Conservation (phyloP, 2,113 vertebrate genomes). For the Sylvia atricapilla region DNA sequence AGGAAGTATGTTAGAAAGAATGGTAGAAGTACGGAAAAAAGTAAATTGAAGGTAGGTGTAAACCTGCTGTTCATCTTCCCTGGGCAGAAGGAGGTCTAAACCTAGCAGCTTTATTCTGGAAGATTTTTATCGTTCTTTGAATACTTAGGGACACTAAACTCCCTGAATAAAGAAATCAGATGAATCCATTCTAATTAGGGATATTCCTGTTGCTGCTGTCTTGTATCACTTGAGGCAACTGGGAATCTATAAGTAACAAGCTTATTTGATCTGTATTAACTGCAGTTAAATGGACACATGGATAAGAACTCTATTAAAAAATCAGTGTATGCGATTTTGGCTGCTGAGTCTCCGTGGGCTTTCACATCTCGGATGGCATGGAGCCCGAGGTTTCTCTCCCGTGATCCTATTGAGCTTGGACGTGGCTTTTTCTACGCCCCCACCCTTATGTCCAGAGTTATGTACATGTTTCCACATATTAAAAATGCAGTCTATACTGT, state of each 20-base stretch:
- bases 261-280: slow-evolving; percentile 45
- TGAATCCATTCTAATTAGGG: slow-evolving; percentile 25
- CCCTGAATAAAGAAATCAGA: slow-evolving; percentile 24
- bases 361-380: slow-evolving; percentile 60
- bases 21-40: neutral
- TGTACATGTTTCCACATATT: slow-evolving; percentile 34
- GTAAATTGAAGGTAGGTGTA: neutral
- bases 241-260: slow-evolving; percentile 44
- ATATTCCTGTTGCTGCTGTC: slow-evolving; percentile 23
- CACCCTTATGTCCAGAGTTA: slow-evolving; percentile 65
- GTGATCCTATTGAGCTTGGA: slow-evolving; percentile 64
- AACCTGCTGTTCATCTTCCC: neutral
- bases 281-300: slow-evolving; percentile 58
- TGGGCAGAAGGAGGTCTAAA: neutral
- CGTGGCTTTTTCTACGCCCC: slow-evolving; percentile 65
- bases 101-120: neutral
- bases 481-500: slow-evolving; percentile 25
- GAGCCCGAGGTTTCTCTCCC: slow-evolving; percentile 61
- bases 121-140: neutral
- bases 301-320: slow-evolving; percentile 67
- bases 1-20: neutral
- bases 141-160: neutral
- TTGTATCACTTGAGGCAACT: slow-evolving; percentile 43
- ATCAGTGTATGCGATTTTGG: slow-evolving; percentile 51
- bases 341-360: slow-evolving; percentile 58